Evolutionary conservation across 30 jellyfish, hydroid and myxozoan genomes (phyloP), one percentile per base, ranked within the genome.

Genomic region (Haliclystus octoradiatus): DNA sequence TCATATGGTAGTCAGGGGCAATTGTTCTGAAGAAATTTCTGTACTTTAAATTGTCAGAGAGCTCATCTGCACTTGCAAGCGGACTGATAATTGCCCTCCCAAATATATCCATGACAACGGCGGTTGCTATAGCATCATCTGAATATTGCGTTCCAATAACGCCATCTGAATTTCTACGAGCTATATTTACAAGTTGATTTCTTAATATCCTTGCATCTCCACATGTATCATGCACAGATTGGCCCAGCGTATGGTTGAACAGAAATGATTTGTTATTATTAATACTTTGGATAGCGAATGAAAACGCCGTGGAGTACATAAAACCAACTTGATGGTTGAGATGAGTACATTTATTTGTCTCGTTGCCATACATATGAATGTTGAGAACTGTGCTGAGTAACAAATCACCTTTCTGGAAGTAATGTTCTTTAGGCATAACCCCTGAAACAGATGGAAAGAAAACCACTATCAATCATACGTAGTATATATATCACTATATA

Each of bases 301-400:
- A 72, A 91, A 89, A 63, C 9, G 95, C 98, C 28, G 75, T 95
- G 1, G 77, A 72, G 34, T 66, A 69, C 95, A 89, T 81, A 30
- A 89, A 40, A 0, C 95, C 98, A 24, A 63, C 62, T 60, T 73
- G 87, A 27, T 84, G 94, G 29, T 82, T 84, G 35, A 82, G 46
- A 1, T 27, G 24, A 1, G 88, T 84, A 46, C 94, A 82, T 1
- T 71, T 28, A 2, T 2, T 19, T 71, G 76, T 27, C 3, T 53
- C 50, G 28, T 66, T 74, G 33, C 81, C 94, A 24, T 57, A 63
- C 63, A 31, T 31, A 49, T 46, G 88, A 26, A 74, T 74, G 34
- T 66, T 82, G 74, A 82, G 74, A 30, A 82, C 28, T 23, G 82
- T 83, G 0, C 73, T 81, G 1, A 82, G 23, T 14, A 51, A 70